Percentiles rank a stretch among this genome's conserved stretches.
phyloP scores from a whole-genome alignment of 2,113 vertebrate species.

The Calidris pugnax region DNA sequence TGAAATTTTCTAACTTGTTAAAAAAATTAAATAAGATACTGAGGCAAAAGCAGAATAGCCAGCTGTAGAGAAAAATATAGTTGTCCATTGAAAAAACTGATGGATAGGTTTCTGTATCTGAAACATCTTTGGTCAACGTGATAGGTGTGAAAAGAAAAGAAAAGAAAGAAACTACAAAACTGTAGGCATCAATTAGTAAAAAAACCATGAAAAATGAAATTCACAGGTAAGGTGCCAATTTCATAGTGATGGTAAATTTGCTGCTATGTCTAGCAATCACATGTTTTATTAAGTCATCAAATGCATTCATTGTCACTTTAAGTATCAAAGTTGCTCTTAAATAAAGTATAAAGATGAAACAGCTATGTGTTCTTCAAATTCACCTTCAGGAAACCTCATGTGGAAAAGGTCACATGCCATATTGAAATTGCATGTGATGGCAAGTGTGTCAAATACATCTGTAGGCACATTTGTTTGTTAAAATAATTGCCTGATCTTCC shows the following conservation, averaged over 20 bases:
- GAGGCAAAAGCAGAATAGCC: background rate
- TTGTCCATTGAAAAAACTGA: background rate
- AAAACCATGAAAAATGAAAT: background rate
- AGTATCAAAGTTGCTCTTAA: background rate
- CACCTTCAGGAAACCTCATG: background rate
- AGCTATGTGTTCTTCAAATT: background rate
- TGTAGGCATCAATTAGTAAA: background rate
- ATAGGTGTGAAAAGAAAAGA: background rate
- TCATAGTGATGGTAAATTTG: background rate
- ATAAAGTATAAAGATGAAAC: background rate
- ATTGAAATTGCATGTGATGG: background rate
- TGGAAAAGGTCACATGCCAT: background rate
- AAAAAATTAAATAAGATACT: background rate
- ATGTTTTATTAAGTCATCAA: background rate
- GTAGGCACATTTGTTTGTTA: background rate
- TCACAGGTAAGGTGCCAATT: background rate
- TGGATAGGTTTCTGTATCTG: background rate
- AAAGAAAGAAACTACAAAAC: background rate
- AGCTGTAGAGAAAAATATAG: background rate
- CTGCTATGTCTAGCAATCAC: background rate
- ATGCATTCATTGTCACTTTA: background rate
- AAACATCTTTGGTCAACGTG: background rate
- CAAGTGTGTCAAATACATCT: background rate
- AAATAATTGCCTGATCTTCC: background rate
- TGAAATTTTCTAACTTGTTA: background rate